A percentile compares a stretch with the other conserved stretches of the same genome.
These are phyloP conservation scores for Callionymus lyra DNA, from an alignment of 2,113 vertebrate species.

Conservation along the genomic window DNA sequence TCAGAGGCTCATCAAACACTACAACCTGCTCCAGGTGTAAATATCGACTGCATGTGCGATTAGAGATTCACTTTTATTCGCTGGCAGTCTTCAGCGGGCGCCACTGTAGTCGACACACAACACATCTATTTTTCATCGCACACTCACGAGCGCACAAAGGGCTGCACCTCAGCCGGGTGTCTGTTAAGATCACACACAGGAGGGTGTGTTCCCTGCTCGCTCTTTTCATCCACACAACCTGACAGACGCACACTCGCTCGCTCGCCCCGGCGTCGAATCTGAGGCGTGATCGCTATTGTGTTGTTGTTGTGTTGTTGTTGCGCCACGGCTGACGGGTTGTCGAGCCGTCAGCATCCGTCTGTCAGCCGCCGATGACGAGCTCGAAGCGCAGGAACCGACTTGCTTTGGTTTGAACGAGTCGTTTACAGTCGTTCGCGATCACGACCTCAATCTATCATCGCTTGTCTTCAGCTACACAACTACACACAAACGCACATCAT, in stretches of 20 bases:
- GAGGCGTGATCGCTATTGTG: constrained; percentile 26
- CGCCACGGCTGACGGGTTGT: constrained; percentile 21
- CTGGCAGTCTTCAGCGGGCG: constrained; percentile 8
- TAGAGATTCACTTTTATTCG: constrained; percentile 52
- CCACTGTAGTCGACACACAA: constrained; percentile 5
- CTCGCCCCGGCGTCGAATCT: constrained; percentile 10
- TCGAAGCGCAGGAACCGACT: neutral
- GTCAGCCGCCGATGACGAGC: constrained; percentile 3
- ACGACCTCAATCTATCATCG: too few relatives aligned
- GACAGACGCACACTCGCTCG: constrained; percentile 19
- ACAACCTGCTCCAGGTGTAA: neutral
- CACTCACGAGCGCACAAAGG: neutral
- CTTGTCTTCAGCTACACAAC: too few relatives aligned
- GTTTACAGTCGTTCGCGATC: too few relatives aligned
- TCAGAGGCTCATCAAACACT: constrained; percentile 9
- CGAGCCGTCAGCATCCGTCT: constrained; percentile 27
- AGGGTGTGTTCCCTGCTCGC: constrained; percentile 3
- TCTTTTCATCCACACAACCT: constrained; percentile 3
- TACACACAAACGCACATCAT: too few relatives aligned
- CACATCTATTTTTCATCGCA: constrained; percentile 28
- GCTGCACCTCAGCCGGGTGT: constrained; percentile 5
- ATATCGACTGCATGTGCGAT: constrained; percentile 17
- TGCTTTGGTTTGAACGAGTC: neutral
- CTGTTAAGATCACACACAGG: constrained; percentile 10
- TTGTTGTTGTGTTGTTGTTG: constrained; percentile 5